These are phyloP conservation scores for Xestia sexstrigata DNA, from an alignment of 2,888 invertebrate genomes.

Conservation along the genomic window DNA sequence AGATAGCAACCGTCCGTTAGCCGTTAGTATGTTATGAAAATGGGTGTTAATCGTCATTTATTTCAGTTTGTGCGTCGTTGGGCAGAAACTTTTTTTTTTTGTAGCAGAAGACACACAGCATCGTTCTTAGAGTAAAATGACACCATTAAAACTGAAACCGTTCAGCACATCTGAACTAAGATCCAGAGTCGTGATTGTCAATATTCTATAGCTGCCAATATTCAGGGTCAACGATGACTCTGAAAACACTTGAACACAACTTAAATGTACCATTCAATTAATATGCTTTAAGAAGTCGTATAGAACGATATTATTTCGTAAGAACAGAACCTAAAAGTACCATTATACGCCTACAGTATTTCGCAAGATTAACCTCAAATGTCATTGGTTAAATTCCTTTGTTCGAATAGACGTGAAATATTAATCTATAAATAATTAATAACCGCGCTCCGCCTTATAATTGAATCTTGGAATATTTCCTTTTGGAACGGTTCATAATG, in stretches of 20 bases:
- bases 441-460: not conserved
- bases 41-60: not conserved
- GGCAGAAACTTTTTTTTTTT: not conserved
- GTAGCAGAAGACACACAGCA: not conserved
- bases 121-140: not conserved
- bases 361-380: not conserved
- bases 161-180: not conserved
- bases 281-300: not conserved
- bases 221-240: not conserved
- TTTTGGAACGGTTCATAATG: not conserved
- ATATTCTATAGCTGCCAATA: not conserved
- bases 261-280: not conserved
- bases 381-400: constrained; percentile 8
- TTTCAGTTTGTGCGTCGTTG: no score
- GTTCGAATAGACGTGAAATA: constrained; percentile 13
- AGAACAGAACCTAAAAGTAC: not conserved
- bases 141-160: not conserved
- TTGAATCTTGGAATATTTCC: constrained; percentile 15
- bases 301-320: not conserved
- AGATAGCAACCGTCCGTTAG: no score
- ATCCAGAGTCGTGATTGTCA: not conserved
- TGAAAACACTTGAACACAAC: not conserved
- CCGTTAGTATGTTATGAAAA: no score
- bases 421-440: constrained; percentile 30
- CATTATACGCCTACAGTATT: not conserved